Percentiles rank a stretch among this genome's conserved stretches.
phyloP scores from a whole-genome alignment of 2,113 vertebrate species.

The Sinosuthora webbiana region DNA sequence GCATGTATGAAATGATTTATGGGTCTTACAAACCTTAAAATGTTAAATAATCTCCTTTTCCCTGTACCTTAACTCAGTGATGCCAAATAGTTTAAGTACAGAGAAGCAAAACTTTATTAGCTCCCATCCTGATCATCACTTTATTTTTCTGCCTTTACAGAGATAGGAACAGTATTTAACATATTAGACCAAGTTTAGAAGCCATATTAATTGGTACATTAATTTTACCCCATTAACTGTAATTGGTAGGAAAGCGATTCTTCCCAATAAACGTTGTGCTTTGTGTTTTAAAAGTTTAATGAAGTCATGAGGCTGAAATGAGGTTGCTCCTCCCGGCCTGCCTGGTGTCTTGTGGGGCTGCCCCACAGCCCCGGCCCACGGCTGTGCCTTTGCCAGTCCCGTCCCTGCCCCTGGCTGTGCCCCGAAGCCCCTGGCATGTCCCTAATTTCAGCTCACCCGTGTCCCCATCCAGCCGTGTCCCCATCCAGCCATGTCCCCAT shows the following conservation, averaged over 20 bases:
- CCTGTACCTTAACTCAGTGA: constrained; percentile 70
- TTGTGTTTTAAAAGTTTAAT: constrained; percentile 68
- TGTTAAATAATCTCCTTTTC: constrained; percentile 79
- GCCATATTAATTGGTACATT: constrained; percentile 79
- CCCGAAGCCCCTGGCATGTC: rapidly evolving
- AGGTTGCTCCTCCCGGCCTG: background rate
- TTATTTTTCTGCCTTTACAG: background rate
- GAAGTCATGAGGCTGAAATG: background rate
- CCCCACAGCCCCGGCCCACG: rapidly evolving
- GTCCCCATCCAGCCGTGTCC: too few relatives aligned
- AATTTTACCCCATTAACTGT: constrained; percentile 77
- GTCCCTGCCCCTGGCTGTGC: background rate
- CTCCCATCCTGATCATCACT: constrained; percentile 25
- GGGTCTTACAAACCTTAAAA: constrained; percentile 75
- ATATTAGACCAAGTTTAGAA: constrained; percentile 48
- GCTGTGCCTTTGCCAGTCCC: rapidly evolving
- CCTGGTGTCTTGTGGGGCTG: rapidly evolving
- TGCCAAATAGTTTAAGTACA: constrained; percentile 71
- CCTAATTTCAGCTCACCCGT: too few relatives aligned
- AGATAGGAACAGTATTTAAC: background rate
- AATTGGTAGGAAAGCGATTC: constrained; percentile 71
- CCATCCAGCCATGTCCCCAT: too few relatives aligned
- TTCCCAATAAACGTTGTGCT: constrained; percentile 63
- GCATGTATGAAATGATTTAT: constrained; percentile 80
- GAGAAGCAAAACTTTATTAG: constrained; percentile 74